Base-by-base conservation (phyloP, 2,888 invertebrate genomes). In the Dinocampus coccinellae region DNA sequence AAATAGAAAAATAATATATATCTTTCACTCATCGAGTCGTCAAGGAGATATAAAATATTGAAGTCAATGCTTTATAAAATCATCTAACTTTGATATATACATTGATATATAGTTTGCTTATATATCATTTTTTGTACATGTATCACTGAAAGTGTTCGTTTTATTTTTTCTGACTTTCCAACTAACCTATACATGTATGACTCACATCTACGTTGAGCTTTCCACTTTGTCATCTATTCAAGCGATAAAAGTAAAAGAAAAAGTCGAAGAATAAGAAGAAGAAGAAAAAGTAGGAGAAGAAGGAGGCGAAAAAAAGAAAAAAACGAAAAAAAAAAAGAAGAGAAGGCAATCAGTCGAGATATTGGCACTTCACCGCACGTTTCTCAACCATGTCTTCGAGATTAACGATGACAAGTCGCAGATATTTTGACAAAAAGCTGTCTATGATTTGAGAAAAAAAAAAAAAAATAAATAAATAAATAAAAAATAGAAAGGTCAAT, bases 281-380 rank as follows among this genome's bases (percentile, higher is more conserved):
- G 10, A 34, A 47, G 58, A 70, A 64, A 52, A 70, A 53, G 60
- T 1, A 47, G 16, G 16, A 47, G 47, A 47, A 39, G 13, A 39
- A 53, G 29, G 63, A 39, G 34, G 60, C 57, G 69, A 55, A 62
- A 47, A 47, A 33, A 57, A 64, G 24, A 33, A 39, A n/a, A 58
- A 36, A 65, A 68, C 34, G 55, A 16, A 64, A 64, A 69, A 65
- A 63, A 64, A 55, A 60, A 71, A 66, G 71, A 73, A 71, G 16
- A 24, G 53, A 53, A 62, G 69, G 76, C 76, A 76, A 76, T 76
- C 76, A 76, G 61, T 72, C 64, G 57, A 69, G 70, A 73, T 71
- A 76, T 76, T 76, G 76, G 69, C 61, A 69, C 69, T 69, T 61
- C 24, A 69, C 69, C 69, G 52, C 58, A 47, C 47, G 47, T 47